Evolutionary conservation across 2,888 invertebrate genomes (phyloP), one percentile per base, ranked within the genome.

Genomic region (Tinea trinotella): DNA sequence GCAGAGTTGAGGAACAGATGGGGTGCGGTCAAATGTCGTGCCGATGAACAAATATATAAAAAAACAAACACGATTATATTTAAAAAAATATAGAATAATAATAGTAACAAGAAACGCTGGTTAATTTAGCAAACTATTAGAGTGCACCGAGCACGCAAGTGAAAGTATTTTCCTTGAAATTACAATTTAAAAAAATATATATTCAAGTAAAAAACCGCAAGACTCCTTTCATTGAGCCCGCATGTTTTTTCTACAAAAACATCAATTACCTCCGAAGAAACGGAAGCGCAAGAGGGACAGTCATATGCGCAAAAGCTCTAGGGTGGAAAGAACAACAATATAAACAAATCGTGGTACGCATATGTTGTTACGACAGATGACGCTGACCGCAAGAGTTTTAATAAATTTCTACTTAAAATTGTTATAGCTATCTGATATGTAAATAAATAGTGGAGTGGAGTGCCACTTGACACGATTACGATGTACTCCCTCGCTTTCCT

Each of bases 361-460:
- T 76, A 81, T 83, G 83, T 74, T 74, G 70, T 66, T 59, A 67
- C 70, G 78, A 77, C 84, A 84, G 82, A 81, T 82, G 83, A 76
- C 60, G 53, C 56, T 59, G 63, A 79, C 81, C 80, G 72, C 79
- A 73, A 65, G 65, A 57, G 40, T 40, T 15, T 17, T 40, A 40
- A 12, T 40, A 30, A 30, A 30, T 30, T 30, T 46, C 18, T 19
- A 24, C 10, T 20, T 12, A 15, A 4, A 50, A 44, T 54, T 24
- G 34, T 30, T 30, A 44, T 44, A 44, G 15, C 17, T 46, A 13
- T 44, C 44, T 44, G 17, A 30, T 24, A 44, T 54, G 53, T 18
- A 44, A 44, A 44, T 44, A 17, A 24, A 40, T 36, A 22, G 22
- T n/a, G n/a, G n/a, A n/a, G n/a, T n/a, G n/a, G n/a, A n/a, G n/a